A percentile compares a stretch with the other conserved stretches of the same genome.
These are phyloP conservation scores for Liodrosophila aerea DNA, from an alignment of 2,888 invertebrate genomes.

Conservation along the genomic window DNA sequence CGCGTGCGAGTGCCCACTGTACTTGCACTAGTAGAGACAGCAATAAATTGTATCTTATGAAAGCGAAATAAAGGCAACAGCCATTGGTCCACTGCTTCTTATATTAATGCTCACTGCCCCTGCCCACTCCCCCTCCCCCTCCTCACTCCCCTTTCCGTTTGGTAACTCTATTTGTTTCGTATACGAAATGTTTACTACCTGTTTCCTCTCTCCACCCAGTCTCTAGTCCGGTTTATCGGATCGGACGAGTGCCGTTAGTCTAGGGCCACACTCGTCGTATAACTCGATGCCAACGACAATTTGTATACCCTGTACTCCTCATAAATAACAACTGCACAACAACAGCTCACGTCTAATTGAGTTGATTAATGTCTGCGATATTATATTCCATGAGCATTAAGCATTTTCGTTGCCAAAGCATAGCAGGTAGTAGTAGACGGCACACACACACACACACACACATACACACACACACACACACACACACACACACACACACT, in stretches of 20 bases:
- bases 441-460: too few species aligned
- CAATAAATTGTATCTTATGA: conserved; percentile 77
- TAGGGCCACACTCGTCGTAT: too few species aligned
- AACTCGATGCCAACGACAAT: not conserved
- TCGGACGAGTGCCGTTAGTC: not conserved
- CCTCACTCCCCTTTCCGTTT: not conserved
- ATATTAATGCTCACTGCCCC: not conserved
- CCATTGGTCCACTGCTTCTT: conserved; percentile 10
- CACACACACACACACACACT: too few species aligned
- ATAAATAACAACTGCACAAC: too few species aligned
- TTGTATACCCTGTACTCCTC: conserved; percentile 2
- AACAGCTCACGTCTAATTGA: too few species aligned
- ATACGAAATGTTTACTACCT: conserved; percentile 39
- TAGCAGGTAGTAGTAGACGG: too few species aligned
- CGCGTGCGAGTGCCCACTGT: not conserved
- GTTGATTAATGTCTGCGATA: too few species aligned
- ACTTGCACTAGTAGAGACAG: conserved; percentile 54
- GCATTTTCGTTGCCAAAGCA: too few species aligned
- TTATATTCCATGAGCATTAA: too few species aligned
- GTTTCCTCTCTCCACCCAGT: too few species aligned
- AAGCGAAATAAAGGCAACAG: conserved; percentile 65
- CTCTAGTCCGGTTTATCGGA: not conserved
- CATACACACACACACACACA: too few species aligned
- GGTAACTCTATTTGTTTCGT: conserved; percentile 20
- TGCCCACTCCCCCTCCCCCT: not conserved